These are phyloP conservation scores for Varanus komodoensis DNA, from an alignment of 2,113 vertebrate species.

Conservation along the genomic window DNA sequence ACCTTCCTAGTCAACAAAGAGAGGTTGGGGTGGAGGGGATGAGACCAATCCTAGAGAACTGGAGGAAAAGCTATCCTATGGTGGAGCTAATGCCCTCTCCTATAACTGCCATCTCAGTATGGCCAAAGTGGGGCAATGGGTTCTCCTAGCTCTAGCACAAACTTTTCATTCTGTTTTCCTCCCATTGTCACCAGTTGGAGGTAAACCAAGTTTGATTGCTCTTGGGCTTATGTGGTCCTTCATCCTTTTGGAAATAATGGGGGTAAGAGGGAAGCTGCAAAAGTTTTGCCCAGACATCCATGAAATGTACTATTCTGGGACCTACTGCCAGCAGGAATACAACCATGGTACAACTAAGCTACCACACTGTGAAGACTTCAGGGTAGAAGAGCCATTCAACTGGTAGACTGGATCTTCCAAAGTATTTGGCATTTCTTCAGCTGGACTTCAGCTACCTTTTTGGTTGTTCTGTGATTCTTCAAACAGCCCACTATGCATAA, in stretches of 20 bases:
- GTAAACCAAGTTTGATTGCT: background rate
- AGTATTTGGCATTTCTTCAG: too few relatives aligned
- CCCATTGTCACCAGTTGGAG: background rate
- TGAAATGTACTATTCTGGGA: background rate
- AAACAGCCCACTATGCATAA: background rate
- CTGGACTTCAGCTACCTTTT: background rate
- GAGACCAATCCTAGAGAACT: too few relatives aligned
- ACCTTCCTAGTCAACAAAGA: too few relatives aligned
- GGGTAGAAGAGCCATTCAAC: too few relatives aligned
- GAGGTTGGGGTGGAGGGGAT: too few relatives aligned
- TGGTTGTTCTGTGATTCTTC: background rate
- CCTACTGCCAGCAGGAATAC: background rate
- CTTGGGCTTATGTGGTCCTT: background rate
- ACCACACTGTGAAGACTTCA: too few relatives aligned
- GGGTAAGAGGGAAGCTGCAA: background rate
- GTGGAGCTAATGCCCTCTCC: too few relatives aligned
- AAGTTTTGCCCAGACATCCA: background rate
- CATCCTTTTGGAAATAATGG: background rate
- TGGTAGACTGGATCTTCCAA: too few relatives aligned
- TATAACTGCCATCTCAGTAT: too few relatives aligned
- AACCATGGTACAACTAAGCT: background rate
- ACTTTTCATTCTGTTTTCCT: background rate
- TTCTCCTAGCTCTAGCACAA: background rate
- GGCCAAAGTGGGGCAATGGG: too few relatives aligned
- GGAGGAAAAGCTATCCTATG: too few relatives aligned